Evolutionary conservation across 2,888 invertebrate species (phyloP).

Genomic region (Tenthredo mesomela): DNA sequence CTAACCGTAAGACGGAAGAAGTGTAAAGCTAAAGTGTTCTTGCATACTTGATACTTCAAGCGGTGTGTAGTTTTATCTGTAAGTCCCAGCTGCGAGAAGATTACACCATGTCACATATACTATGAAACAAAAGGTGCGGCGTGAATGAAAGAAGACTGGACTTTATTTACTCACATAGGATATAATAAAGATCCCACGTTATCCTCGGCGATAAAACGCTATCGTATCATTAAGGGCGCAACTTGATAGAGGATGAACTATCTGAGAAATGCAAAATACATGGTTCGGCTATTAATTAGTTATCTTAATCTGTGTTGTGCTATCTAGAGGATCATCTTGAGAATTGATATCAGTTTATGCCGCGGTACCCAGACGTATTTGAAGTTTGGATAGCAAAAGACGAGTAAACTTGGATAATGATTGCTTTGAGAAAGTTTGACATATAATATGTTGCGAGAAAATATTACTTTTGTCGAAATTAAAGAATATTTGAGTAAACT

Average conservation of each 20-base stretch:
- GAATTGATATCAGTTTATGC: slow-evolving; percentile 4
- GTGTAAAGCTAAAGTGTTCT: slow-evolving; percentile 36
- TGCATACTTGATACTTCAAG: neutral
- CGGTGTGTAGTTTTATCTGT: slow-evolving; percentile 12
- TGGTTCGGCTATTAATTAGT: slow-evolving; percentile 47
- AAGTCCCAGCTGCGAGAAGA: slow-evolving; percentile 33
- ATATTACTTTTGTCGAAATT: neutral
- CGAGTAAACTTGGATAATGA: neutral
- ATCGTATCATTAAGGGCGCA: slow-evolving; percentile 42
- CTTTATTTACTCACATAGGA: slow-evolving; percentile 45
- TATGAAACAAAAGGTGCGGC: slow-evolving; percentile 44
- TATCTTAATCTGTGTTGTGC: slow-evolving; percentile 21
- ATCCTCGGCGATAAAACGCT: slow-evolving; percentile 36
- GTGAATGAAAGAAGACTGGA: slow-evolving; percentile 33
- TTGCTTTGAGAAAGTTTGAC: neutral
- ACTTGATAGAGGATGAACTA: slow-evolving; percentile 33
- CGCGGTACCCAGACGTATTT: neutral
- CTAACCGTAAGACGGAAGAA: slow-evolving; percentile 20
- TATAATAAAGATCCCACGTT: slow-evolving; percentile 47
- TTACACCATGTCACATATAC: slow-evolving; percentile 35
- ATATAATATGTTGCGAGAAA: neutral
- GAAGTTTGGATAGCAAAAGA: neutral
- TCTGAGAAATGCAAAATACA: slow-evolving; percentile 46
- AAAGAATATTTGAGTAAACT: neutral
- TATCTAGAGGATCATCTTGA: slow-evolving; percentile 26